Evolutionary conservation across 2,888 invertebrate species (phyloP).

Genomic region (Dynastes hyllus): DNA sequence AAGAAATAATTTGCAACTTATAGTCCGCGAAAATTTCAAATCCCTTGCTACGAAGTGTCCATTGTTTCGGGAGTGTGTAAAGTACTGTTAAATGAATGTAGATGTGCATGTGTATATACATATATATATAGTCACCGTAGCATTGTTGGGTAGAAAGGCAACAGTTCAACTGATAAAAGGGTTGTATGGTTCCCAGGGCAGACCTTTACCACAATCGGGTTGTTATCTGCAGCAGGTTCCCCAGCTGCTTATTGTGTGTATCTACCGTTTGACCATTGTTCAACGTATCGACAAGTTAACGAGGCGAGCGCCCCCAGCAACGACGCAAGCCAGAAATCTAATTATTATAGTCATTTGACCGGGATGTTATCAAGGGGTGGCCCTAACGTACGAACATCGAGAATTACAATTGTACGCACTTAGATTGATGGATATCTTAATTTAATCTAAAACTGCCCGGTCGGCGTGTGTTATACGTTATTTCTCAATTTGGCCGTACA

Average conservation of each 20-base stretch:
- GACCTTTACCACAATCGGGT: conserved; percentile 64
- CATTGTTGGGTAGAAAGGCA: conserved; percentile 49
- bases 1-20: background rate
- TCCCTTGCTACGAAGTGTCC: conserved; percentile 53
- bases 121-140: conserved; percentile 3
- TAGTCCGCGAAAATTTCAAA: conserved; percentile 41
- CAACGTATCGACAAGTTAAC: conserved; percentile 68
- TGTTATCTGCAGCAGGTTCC: conserved; percentile 65
- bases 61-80: conserved; percentile 60
- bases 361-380: conserved; percentile 39
- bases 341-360: conserved; percentile 49
- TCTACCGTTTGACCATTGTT: conserved; percentile 66
- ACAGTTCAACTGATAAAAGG: conserved; percentile 63
- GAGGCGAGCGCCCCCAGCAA: conserved; percentile 60
- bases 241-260: conserved; percentile 57
- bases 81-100: conserved; percentile 59
- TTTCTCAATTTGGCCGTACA: conserved; percentile 41
- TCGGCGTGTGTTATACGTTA: conserved; percentile 35
- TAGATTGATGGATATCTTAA: conserved; percentile 46
- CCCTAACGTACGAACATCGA: conserved; percentile 25
- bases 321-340: conserved; percentile 46
- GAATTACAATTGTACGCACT: conserved; percentile 41
- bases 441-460: conserved; percentile 41
- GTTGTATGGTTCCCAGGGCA: conserved; percentile 63
- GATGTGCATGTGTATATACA: background rate